phyloP scores from a whole-genome alignment of 2,888 invertebrate species.

The Mellilla xanthometata region DNA sequence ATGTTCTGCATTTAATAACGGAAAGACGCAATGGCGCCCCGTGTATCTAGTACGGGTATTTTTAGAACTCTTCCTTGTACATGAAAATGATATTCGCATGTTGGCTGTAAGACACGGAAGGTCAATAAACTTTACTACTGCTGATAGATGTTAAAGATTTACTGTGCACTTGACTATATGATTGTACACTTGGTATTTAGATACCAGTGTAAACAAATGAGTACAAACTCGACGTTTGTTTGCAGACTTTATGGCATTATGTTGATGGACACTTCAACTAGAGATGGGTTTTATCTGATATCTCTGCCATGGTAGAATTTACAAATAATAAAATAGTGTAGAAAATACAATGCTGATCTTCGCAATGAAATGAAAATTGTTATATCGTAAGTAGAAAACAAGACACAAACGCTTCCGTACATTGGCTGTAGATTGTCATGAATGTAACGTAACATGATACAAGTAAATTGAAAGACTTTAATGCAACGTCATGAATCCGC shows the following conservation, averaged over 20 bases:
- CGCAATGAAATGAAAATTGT: no score
- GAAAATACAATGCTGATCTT: no score
- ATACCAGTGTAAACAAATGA: background rate
- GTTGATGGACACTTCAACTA: no score
- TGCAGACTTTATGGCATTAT: no score
- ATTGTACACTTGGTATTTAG: background rate
- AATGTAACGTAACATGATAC: conserved; percentile 20
- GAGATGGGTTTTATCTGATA: no score
- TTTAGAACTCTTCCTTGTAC: conserved; percentile 51
- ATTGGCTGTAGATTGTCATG: background rate
- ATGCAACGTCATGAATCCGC: conserved; percentile 28
- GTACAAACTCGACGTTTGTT: background rate
- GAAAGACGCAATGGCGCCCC: conserved; percentile 21
- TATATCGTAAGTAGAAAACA: no score
- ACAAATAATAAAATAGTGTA: no score
- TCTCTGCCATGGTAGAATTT: no score
- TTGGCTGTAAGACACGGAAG: conserved; percentile 35
- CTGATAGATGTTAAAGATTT: conserved; percentile 1
- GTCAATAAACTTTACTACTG: conserved; percentile 45
- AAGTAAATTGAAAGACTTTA: conserved; percentile 15
- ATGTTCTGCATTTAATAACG: background rate
- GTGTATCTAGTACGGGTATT: conserved; percentile 54
- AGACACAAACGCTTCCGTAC: background rate
- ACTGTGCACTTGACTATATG: background rate
- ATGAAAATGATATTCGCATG: conserved; percentile 39